These are phyloP conservation scores for Itoplectis maculator DNA, from an alignment of 2,888 invertebrate species.

Conservation along the genomic window DNA sequence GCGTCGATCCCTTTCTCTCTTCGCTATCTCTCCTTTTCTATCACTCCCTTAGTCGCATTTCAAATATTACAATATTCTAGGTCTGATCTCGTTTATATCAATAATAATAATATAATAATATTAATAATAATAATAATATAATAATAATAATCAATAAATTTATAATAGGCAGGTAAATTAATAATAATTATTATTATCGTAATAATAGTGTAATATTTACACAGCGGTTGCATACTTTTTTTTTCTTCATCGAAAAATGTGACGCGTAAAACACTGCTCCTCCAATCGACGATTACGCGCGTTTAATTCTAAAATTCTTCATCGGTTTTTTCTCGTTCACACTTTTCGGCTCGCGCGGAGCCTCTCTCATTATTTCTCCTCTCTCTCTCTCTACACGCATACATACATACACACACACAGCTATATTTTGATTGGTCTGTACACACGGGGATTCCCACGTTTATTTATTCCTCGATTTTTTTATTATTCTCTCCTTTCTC, in stretches of 20 bases:
- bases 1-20: conserved; percentile 9
- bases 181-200: conserved; percentile 77
- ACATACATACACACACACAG: conserved; percentile 70
- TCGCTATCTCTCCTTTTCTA: conserved; percentile 28
- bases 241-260: conserved; percentile 71
- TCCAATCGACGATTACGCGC: conserved; percentile 49
- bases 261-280: conserved; percentile 70
- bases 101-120: conserved; percentile 74
- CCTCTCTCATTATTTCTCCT: conserved; percentile 9
- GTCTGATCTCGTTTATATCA: conserved; percentile 70
- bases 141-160: conserved; percentile 80
- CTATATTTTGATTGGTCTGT: conserved; percentile 81
- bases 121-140: conserved; percentile 67
- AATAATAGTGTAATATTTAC: conserved; percentile 82
- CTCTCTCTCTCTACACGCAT: conserved; percentile 66
- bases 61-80: conserved; percentile 72
- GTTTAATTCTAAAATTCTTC: conserved; percentile 38
- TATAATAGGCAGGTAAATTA: conserved; percentile 83
- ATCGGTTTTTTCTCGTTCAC: conserved; percentile 40
- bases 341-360: conserved; percentile 56
- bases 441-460: conserved; percentile 76
- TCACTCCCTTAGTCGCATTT: conserved; percentile 39
- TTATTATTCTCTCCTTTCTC: conserved; percentile 11
- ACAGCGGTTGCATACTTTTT: conserved; percentile 72
- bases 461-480: conserved; percentile 41